phyloP scores from a whole-genome alignment of 2,888 invertebrate species.

The Drosophila koepferae region DNA sequence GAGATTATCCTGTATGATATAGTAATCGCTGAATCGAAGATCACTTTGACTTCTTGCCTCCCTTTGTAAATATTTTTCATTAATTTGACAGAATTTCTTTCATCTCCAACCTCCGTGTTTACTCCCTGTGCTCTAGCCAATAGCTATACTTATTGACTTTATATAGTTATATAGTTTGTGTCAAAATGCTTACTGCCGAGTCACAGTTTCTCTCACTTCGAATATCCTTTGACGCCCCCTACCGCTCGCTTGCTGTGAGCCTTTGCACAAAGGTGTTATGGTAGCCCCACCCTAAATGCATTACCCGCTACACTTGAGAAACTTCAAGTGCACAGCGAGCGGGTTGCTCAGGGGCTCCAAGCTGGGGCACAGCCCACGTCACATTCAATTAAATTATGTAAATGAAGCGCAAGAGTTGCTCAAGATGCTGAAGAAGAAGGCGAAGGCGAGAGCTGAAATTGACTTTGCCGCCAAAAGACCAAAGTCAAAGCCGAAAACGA shows the following conservation, averaged over 20 bases:
- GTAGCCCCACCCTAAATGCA: conserved; percentile 66
- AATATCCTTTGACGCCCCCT: background rate
- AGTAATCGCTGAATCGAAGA: too few relatives aligned
- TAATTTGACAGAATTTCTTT: background rate
- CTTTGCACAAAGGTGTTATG: conserved; percentile 58
- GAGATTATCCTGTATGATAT: background rate
- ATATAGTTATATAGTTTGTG: background rate
- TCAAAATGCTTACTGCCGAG: background rate
- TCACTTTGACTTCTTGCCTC: background rate
- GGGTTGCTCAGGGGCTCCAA: conserved; percentile 1
- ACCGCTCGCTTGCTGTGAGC: conserved; percentile 12
- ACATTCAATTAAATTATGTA: conserved; percentile 83
- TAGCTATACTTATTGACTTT: too few relatives aligned
- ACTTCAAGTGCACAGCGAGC: conserved; percentile 14
- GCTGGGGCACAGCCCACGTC: conserved; percentile 53
- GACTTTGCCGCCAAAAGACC: conserved; percentile 21
- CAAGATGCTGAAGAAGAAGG: conserved; percentile 42
- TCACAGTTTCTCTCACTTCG: too few relatives aligned
- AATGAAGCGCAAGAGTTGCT: conserved; percentile 75
- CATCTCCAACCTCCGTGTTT: background rate
- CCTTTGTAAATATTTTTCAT: background rate
- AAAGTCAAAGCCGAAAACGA: conserved; percentile 22
- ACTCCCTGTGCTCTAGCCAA: too few relatives aligned
- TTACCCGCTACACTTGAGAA: conserved; percentile 71
- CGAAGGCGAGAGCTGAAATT: conserved; percentile 10